Conservation (phyloP, 37 sponge, comb jelly and placozoan species). For the Tethya wilhelma region DNA sequence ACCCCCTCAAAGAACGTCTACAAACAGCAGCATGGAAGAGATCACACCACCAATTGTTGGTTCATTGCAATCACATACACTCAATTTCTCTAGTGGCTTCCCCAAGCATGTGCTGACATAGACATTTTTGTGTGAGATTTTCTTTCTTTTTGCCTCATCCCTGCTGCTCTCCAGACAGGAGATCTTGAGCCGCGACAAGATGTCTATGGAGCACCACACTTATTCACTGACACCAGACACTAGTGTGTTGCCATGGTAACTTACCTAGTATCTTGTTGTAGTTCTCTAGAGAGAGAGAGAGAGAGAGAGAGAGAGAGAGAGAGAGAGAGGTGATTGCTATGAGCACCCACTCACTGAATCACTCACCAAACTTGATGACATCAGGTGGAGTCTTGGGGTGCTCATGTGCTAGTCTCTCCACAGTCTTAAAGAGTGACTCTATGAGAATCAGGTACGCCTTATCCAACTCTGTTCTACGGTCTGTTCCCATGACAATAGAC, state of each 20-base stretch:
- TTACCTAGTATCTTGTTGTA: conserved; percentile 80
- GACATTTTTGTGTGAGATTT: conserved; percentile 54
- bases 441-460: conserved; percentile 77
- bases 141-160: conserved; percentile 79
- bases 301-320: background rate
- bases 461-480: conserved; percentile 78
- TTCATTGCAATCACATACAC: conserved; percentile 53
- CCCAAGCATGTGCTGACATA: conserved; percentile 80
- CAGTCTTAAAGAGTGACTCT: conserved; percentile 58
- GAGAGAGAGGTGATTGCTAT: background rate
- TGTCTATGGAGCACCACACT: too few species aligned
- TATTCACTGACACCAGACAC: too few species aligned
- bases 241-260: background rate
- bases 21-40: background rate
- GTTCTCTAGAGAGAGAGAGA: conserved; percentile 70
- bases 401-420: conserved; percentile 73
- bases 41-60: background rate
- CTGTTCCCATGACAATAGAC: conserved; percentile 50
- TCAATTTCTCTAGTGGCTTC: conserved; percentile 90
- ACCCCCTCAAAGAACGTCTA: conserved; percentile 94
- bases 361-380: conserved; percentile 88
- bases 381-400: conserved; percentile 86
- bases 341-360: background rate
- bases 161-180: conserved; percentile 62
- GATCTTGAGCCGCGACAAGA: conserved; percentile 81